These are phyloP conservation scores for Aplodontia rufa DNA, from an alignment of 2,113 vertebrate species.

Conservation along the genomic window DNA sequence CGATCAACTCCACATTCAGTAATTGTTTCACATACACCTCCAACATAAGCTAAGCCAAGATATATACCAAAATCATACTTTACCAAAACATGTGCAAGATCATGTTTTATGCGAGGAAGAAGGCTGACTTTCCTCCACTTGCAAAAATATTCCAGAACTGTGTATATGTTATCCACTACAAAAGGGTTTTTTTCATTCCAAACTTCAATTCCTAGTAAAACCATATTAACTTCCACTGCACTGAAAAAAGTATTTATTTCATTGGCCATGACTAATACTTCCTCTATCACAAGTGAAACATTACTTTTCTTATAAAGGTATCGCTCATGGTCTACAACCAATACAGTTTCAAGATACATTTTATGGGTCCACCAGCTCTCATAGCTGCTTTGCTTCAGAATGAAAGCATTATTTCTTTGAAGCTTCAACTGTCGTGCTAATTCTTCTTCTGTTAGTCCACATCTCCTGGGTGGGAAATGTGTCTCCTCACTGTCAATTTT, in stretches of 20 bases:
- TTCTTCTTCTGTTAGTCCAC: too few relatives aligned
- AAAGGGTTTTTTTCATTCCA: neutral
- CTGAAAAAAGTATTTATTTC: neutral
- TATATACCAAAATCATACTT: neutral
- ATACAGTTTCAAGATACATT: too few relatives aligned
- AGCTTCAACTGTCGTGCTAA: too few relatives aligned
- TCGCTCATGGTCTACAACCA: too few relatives aligned
- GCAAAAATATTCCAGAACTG: neutral
- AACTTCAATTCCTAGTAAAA: neutral
- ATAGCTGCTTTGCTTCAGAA: too few relatives aligned
- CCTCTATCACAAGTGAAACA: neutral
- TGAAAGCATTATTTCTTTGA: too few relatives aligned
- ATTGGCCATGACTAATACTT: neutral
- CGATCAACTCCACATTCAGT: neutral
- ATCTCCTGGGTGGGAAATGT: too few relatives aligned
- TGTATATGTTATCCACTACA: too few relatives aligned
- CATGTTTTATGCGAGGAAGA: neutral
- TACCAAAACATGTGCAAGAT: conserved; percentile 22
- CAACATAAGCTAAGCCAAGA: neutral
- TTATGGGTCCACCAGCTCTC: too few relatives aligned
- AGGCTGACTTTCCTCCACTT: neutral
- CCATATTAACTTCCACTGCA: neutral
- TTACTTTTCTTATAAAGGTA: neutral
- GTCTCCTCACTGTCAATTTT: too few relatives aligned
- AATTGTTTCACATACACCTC: neutral